Base-by-base conservation (phyloP, 2,888 invertebrate species). In the Pachliopta kotzebuea region DNA sequence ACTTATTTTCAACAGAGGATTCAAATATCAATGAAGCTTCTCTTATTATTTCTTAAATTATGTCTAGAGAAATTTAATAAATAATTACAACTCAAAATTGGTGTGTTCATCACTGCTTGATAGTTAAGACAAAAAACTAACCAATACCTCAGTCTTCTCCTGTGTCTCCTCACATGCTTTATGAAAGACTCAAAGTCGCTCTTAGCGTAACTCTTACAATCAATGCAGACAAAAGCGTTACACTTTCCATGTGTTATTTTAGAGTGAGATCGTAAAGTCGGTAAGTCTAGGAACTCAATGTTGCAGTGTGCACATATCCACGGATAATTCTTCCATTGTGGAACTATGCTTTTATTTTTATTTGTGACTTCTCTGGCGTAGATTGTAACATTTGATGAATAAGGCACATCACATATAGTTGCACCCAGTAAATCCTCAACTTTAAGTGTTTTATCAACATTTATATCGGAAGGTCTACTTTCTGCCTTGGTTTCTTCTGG, bases 151-250 rank as follows among this genome's bases (percentile, higher is more conserved):
- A 95, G 81, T 71, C 90, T 90, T 65, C 93, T 92, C 69, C 93
- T 90, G 77, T 95, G 95, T 56, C 93, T 90, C 68, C 92, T 85
- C 0, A 94, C 93, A 80, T 95, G 95, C 62, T 93, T 92, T 9
- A 95, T 77, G 76, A 95, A 95, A 6, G 92, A 90, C 66, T 90
- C 88, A 79, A 94, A 95, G 73, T 93, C 93, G 54, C 93, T 92
- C 18, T 93, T 90, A 71, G 93, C 93, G 55, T 65, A 70, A 0
- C 70, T 72, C 63, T 94, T 93, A 76, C 95, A 95, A 73, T 95
- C 94, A 23, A 93, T 92, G 76, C 95, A 95, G 74, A 93, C 90
- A 72, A 94, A 95, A 8, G 94, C 93, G 0, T 93, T 88, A 68
- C 93, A 92, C 72, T 94, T 94, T 55, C 93, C 93, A 72, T 95